Evolutionary conservation across 2,888 invertebrate genomes (phyloP).

Genomic region (Drosophila antonietae): DNA sequence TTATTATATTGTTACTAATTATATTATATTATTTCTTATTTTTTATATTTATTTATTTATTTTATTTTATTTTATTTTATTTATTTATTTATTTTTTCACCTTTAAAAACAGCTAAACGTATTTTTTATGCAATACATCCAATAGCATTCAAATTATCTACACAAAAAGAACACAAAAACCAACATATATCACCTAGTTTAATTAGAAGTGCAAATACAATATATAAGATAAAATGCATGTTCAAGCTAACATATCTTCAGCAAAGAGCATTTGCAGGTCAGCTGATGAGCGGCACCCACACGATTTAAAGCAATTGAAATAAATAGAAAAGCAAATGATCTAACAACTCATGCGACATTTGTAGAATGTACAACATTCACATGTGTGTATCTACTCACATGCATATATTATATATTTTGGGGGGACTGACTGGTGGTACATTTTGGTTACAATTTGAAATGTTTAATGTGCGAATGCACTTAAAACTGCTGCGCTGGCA

Average conservation of each 20-base stretch:
- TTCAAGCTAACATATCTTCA: background rate
- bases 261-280: constrained; percentile 2
- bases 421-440: constrained; percentile 6
- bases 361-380: background rate
- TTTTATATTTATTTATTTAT: no score
- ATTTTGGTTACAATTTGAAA: constrained; percentile 37
- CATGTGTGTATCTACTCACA: background rate
- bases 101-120: no score
- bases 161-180: no score
- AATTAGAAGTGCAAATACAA: no score
- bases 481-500: constrained; percentile 54
- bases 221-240: background rate
- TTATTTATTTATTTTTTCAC: no score
- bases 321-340: constrained; percentile 65
- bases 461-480: constrained; percentile 71
- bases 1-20: no score
- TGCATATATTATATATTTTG: constrained; percentile 5
- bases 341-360: constrained; percentile 11
- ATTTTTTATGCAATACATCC: no score
- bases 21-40: no score
- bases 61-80: no score
- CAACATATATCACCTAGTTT: no score
- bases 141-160: no score
- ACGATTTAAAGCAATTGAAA: constrained; percentile 79
- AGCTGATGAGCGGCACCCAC: constrained; percentile 34